Evolutionary conservation across 2,113 vertebrate genomes (phyloP), one percentile per base, ranked within the genome.

Genomic region (Zeus faber): DNA sequence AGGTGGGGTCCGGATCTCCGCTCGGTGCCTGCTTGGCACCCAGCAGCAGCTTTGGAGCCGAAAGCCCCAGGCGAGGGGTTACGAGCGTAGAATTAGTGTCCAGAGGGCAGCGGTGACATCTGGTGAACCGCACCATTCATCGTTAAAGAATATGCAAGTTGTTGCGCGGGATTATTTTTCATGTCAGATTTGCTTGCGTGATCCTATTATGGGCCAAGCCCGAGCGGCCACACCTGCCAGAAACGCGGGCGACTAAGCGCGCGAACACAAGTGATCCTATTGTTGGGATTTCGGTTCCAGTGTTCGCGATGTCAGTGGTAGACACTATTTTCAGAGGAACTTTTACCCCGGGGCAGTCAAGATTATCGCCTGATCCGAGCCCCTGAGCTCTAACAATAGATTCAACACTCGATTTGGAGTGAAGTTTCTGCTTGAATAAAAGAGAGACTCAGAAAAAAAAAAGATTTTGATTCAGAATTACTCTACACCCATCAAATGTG

Each of bases 111-210:
- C 14, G 63, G 83, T 81, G 82, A 79, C 76, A 78, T 72, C 64
- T 66, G 77, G 83, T 67, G 82, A 80, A 67, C 61, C 59, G 80
- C 54, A 82, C 83, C 80, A 82, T 85, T 83, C 73, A 82, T 72
- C 37, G 27, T 66, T 77, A 50, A 77, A 84, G 68, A 82, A 74
- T 79, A 83, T 80, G 73, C 73, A 81, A 80, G 82, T 77, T 84
- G 69, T 76, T 79, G 63, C 26, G 43, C 62, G 18, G 79, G 85
- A 84, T 82, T 84, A 73, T 82, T 37, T 77, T 79, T 82, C 29
- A 74, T 83, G 78, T 83, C 79, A 77, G 81, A 66, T 78, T 77
- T 78, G 45, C 65, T 62, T 66, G 54, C 68, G 71, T 79, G 74
- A 87, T 81, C 83, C 77, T 84, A 72, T 83, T 83, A 78, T 65